Evolutionary conservation across 1,140 invertebrate genomes (phyloP).

Genomic region (Neotoxoptera formosana): DNA sequence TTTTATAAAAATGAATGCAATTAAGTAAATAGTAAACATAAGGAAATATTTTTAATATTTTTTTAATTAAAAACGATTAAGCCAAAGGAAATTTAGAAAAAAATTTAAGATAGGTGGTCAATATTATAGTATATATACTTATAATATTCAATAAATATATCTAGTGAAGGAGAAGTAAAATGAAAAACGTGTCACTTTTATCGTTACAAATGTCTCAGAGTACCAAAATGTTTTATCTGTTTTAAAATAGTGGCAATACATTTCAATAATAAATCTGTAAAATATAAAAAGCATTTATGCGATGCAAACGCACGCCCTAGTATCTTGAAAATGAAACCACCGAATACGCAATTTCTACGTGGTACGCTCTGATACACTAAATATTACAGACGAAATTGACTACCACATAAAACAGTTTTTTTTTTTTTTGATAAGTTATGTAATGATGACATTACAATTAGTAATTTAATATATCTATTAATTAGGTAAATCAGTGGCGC

Average conservation of each 20-base stretch:
- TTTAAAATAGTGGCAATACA: not conserved
- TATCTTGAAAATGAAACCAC: not conserved
- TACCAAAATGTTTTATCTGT: not conserved
- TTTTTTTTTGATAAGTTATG: not conserved
- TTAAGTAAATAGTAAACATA: not conserved
- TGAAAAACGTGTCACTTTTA: not conserved
- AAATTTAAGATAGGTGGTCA: too few species aligned
- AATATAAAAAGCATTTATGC: not conserved
- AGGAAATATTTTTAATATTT: not conserved
- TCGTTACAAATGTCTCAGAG: not conserved
- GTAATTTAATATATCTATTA: not conserved
- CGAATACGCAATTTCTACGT: not conserved
- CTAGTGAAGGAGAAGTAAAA: not conserved
- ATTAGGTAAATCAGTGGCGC: not conserved
- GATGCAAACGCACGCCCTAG: not conserved
- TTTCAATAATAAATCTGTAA: not conserved
- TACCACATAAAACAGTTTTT: not conserved
- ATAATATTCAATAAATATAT: not conserved
- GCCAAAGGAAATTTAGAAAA: not conserved
- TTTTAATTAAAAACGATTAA: not conserved
- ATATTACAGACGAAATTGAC: not conserved
- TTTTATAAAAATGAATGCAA: too few species aligned
- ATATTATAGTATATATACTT: not conserved
- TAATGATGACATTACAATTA: not conserved
- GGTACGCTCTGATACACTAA: not conserved